Evolutionary conservation across 2,888 invertebrate genomes (phyloP).

Genomic region (Apodemia duryi): DNA sequence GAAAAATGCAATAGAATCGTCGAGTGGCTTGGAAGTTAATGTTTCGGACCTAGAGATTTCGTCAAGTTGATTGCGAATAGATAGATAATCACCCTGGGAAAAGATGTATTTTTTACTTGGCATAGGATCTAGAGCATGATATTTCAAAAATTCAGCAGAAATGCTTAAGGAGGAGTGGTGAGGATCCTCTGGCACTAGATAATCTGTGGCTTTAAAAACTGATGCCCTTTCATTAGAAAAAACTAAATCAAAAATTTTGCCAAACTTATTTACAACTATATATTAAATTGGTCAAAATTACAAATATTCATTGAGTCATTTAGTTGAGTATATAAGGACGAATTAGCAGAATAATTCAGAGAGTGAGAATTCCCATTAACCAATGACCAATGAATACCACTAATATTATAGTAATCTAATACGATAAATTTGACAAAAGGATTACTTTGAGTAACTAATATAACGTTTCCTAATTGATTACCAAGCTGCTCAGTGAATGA

Average conservation of each 20-base stretch:
- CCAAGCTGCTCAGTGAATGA: not conserved
- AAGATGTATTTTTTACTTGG: conserved; percentile 3
- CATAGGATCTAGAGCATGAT: not conserved
- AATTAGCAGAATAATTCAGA: not conserved
- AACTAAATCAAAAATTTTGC: not conserved
- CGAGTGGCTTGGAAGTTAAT: not conserved
- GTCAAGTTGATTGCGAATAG: no score
- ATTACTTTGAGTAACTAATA: not conserved
- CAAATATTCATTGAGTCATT: conserved; percentile 2
- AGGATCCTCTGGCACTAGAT: conserved; percentile 1
- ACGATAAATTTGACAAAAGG: not conserved
- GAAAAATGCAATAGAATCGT: not conserved
- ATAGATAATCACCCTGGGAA: not conserved
- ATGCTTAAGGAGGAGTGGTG: not conserved
- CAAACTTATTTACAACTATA: not conserved
- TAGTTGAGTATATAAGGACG: not conserved
- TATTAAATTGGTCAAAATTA: conserved; percentile 6
- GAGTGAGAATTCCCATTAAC: not conserved
- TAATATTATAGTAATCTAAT: not conserved
- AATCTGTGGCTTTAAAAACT: not conserved
- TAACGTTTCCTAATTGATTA: not conserved
- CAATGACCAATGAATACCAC: conserved; percentile 1
- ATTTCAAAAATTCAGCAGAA: not conserved
- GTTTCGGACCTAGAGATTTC: no score
- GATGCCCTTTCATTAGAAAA: not conserved